phyloP scores from a whole-genome alignment of 2,113 vertebrate genomes.

The Galeopterus variegatus region DNA sequence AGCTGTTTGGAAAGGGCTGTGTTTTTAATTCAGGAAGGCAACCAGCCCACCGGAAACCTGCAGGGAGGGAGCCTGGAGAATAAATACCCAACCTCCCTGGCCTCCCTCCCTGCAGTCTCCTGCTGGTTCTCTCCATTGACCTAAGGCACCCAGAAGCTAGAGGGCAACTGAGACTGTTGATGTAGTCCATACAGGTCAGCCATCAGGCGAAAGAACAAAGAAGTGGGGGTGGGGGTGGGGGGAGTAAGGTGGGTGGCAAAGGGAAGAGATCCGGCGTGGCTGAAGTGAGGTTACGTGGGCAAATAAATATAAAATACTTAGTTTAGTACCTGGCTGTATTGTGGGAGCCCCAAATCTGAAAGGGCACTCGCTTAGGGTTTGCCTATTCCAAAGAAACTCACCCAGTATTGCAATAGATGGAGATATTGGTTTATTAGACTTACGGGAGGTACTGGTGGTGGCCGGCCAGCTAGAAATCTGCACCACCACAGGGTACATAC shows the following conservation, averaged over 20 bases:
- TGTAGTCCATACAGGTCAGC: background rate
- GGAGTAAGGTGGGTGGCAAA: background rate
- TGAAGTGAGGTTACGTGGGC: background rate
- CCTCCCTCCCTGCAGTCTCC: background rate
- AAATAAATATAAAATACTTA: constrained; percentile 22
- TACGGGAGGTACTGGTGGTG: no score
- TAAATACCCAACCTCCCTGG: background rate
- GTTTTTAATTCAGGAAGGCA: background rate
- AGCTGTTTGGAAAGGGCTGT: background rate
- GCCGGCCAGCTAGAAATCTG: no score
- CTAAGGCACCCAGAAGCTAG: background rate
- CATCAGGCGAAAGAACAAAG: background rate
- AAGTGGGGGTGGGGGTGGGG: background rate
- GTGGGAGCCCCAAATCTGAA: no score
- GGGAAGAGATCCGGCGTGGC: background rate
- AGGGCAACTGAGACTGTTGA: background rate
- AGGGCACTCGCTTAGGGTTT: no score
- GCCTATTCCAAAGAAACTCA: no score
- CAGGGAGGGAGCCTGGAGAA: background rate
- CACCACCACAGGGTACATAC: no score
- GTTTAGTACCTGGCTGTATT: background rate
- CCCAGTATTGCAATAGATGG: no score
- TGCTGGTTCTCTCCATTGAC: background rate
- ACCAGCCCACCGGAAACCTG: background rate
- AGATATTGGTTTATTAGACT: no score